Evolutionary conservation across 2,113 vertebrate genomes (phyloP), one percentile per base, ranked within the genome.

Genomic region (Saguinus midas): DNA sequence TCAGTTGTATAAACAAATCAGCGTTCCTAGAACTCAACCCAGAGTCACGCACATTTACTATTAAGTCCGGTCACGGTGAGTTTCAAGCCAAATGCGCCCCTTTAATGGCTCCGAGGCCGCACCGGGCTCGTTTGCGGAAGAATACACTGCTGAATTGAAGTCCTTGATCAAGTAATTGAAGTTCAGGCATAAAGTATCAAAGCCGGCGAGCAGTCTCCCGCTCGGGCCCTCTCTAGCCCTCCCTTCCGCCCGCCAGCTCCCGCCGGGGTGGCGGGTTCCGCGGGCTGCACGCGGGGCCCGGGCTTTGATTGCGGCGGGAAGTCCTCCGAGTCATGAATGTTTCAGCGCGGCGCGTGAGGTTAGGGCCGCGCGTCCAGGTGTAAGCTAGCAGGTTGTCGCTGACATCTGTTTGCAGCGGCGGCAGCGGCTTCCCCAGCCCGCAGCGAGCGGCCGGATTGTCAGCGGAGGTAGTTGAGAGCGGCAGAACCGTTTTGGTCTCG

Each of bases 371-470:
- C 98, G 98, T 98, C 98, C 99, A 99, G 99, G 99, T 99, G 99
- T 97, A 98, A 98, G 99, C 98, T 97, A 98, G 99, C 99, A 99
- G 99, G 99, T 99, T 99, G 99, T 98, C 96, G 70, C 97, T 95
- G 98, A 99, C 99, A 99, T 99, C 99, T 99, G 99, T 98, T 99
- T 95, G 86, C 98, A 97, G 98, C 80, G 37, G 98, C 98, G 98
- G 98, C 98, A 37, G 96, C 91, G 98, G 98, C 98, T 98, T 68
- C 82, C 76, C 97, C 98, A 98, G 98, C 98, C 98, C 93, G 97
- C 97, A 98, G 99, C 98, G 98, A 98, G 98, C 98, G 97, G 98
- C 98, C 98, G 98, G 98, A 98, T 98, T 99, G 99, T 99, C 99
- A 99, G 99, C 98, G 98, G 99, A 99, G 99, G 99, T 98, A 98